Conservation (phyloP, 2,888 invertebrate genomes). For the Callyntrura sp. region DNA sequence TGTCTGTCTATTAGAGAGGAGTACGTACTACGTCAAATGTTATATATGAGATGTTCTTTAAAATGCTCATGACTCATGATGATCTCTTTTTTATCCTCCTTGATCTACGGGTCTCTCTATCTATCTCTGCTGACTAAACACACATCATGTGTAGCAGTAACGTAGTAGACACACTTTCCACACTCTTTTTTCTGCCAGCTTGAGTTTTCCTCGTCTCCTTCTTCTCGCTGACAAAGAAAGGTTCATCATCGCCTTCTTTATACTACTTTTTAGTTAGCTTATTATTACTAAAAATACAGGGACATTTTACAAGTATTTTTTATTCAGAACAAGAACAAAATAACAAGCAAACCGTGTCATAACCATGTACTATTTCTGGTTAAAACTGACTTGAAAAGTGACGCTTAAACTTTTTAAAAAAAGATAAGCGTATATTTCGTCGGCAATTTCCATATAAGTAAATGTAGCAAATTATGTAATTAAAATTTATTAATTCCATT, state of each 20-base stretch:
- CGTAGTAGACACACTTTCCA: too few species aligned
- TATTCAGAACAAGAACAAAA: not conserved
- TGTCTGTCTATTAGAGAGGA: not conserved
- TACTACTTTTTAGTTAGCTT: slow-evolving; percentile 9
- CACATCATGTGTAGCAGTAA: too few species aligned
- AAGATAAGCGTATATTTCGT: not conserved
- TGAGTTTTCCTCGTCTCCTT: not conserved
- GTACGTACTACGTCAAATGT: not conserved
- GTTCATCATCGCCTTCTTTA: not conserved
- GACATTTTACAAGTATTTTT: not conserved
- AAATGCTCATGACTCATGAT: too few species aligned
- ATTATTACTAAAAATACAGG: too few species aligned
- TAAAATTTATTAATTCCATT: slow-evolving; percentile 32
- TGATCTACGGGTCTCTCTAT: too few species aligned
- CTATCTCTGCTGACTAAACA: too few species aligned
- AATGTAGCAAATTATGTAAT: not conserved
- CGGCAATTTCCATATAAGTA: slow-evolving; percentile 7
- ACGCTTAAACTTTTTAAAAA: not conserved
- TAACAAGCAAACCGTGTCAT: slow-evolving; percentile 29
- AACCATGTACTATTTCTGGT: slow-evolving; percentile 6
- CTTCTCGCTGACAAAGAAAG: not conserved
- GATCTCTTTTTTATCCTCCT: too few species aligned
- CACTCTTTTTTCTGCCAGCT: not conserved
- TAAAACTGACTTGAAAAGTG: slow-evolving; percentile 1
- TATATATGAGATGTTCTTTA: not conserved